Evolutionary conservation across 2,113 vertebrate genomes (phyloP).

Genomic region (Callaeas wilsoni): DNA sequence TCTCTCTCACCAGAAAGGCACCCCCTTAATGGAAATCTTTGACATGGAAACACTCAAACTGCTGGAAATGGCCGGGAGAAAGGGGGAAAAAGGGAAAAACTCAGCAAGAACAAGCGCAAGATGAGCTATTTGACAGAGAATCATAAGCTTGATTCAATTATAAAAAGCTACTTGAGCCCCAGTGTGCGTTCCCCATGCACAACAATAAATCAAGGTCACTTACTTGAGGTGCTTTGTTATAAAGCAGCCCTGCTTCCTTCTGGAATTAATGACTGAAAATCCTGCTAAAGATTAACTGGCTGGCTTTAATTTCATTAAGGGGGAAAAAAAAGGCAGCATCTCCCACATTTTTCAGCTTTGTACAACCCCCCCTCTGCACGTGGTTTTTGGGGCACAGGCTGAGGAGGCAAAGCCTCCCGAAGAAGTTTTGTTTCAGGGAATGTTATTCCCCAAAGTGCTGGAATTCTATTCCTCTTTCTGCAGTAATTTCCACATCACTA

Average conservation of each 20-base stretch:
- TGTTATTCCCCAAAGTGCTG: background rate
- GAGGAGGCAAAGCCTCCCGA: background rate
- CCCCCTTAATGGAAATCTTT: constrained; percentile 22
- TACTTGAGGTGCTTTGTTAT: constrained; percentile 27
- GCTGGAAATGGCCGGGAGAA: background rate
- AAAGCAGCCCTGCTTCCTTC: constrained; percentile 33
- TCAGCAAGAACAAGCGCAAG: background rate
- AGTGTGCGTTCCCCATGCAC: background rate
- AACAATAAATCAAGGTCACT: constrained; percentile 58
- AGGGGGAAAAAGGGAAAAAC: background rate
- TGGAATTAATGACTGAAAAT: constrained; percentile 61
- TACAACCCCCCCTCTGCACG: background rate
- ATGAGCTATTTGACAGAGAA: background rate
- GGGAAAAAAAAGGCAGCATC: background rate
- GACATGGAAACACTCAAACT: background rate
- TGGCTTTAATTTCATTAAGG: constrained; percentile 51
- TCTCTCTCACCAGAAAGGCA: background rate
- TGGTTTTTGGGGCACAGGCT: background rate
- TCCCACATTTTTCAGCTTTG: background rate
- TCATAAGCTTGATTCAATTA: constrained; percentile 38
- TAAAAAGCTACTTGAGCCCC: constrained; percentile 32
- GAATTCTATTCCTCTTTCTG: background rate
- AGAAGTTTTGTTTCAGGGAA: background rate
- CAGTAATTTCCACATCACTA: background rate
- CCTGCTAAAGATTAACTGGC: constrained; percentile 56